phyloP scores from a whole-genome alignment of 2,888 invertebrate species.

The Acanthacorydalis orientalis region DNA sequence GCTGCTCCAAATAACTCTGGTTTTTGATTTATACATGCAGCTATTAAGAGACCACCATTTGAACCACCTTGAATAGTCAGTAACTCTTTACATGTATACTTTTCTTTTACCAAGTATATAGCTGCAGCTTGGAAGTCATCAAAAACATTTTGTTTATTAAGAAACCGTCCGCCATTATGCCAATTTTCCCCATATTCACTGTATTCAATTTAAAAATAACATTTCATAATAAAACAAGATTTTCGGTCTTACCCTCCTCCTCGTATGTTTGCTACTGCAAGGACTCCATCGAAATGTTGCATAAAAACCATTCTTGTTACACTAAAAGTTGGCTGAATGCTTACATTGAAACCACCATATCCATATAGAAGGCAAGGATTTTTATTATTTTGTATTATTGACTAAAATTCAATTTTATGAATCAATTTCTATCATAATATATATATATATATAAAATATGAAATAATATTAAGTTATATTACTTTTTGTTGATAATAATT shows the following conservation, averaged over 20 bases:
- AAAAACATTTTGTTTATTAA: conserved; percentile 93
- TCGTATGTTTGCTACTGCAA: conserved; percentile 85
- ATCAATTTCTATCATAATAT: neutral
- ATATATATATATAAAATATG: too few relatives aligned
- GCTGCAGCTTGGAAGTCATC: conserved; percentile 92
- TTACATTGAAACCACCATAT: conserved; percentile 94
- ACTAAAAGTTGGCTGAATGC: conserved; percentile 79
- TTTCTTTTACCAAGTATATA: conserved; percentile 63
- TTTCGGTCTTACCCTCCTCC: conserved; percentile 69
- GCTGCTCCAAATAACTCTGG: conserved; percentile 89
- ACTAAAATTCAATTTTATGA: conserved; percentile 29
- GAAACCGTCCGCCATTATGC: conserved; percentile 83
- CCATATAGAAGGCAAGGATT: conserved; percentile 82
- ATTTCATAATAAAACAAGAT: conserved; percentile 6
- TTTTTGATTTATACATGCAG: conserved; percentile 85
- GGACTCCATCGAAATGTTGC: conserved; percentile 73
- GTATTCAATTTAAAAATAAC: conserved; percentile 11
- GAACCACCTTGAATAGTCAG: conserved; percentile 87
- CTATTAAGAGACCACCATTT: conserved; percentile 93
- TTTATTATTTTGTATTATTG: conserved; percentile 44
- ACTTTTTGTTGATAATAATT: too few relatives aligned
- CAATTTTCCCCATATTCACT: conserved; percentile 95
- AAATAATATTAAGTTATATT: too few relatives aligned
- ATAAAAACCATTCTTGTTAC: conserved; percentile 76
- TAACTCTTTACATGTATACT: conserved; percentile 60